Evolutionary conservation across 1,140 invertebrate genomes (phyloP).

Genomic region (Megathymus violae): DNA sequence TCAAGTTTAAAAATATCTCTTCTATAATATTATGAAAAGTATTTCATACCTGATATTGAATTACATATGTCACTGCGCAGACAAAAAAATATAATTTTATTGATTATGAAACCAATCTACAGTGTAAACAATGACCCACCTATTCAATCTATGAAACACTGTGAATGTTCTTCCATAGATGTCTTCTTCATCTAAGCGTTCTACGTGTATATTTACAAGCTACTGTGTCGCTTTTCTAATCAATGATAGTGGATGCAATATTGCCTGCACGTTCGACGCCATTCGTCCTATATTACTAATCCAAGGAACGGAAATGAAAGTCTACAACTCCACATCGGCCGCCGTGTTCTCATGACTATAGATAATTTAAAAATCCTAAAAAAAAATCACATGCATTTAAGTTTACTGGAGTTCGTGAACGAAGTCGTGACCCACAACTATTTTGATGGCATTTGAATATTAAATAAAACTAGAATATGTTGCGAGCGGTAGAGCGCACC

Average conservation of each 20-base stretch:
- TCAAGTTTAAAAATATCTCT: constrained; percentile 7
- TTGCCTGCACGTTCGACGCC: constrained; percentile 14
- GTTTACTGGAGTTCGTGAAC: constrained; percentile 17
- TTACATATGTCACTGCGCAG: too few relatives aligned
- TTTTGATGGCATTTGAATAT: constrained; percentile 29
- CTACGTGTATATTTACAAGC: not conserved
- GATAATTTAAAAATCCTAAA: constrained; percentile 24
- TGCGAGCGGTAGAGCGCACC: constrained; percentile 9
- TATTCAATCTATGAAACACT: not conserved
- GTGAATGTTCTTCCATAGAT: not conserved
- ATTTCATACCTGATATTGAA: too few relatives aligned
- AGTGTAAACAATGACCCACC: too few relatives aligned
- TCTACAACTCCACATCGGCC: constrained; percentile 17
- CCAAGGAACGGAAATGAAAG: constrained; percentile 29
- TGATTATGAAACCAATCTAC: too few relatives aligned
- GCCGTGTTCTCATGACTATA: constrained; percentile 15
- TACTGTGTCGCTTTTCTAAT: constrained; percentile 17
- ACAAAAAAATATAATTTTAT: too few relatives aligned
- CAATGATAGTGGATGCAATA: constrained; percentile 22
- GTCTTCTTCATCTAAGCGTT: not conserved
- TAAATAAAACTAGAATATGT: constrained; percentile 11
- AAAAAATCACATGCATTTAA: constrained; percentile 17
- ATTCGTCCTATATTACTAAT: constrained; percentile 28
- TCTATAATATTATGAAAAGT: too few relatives aligned
- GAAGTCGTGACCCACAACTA: constrained; percentile 10